Evolutionary conservation across 2,888 invertebrate genomes (phyloP).

Genomic region (Coelopa pilipes): DNA sequence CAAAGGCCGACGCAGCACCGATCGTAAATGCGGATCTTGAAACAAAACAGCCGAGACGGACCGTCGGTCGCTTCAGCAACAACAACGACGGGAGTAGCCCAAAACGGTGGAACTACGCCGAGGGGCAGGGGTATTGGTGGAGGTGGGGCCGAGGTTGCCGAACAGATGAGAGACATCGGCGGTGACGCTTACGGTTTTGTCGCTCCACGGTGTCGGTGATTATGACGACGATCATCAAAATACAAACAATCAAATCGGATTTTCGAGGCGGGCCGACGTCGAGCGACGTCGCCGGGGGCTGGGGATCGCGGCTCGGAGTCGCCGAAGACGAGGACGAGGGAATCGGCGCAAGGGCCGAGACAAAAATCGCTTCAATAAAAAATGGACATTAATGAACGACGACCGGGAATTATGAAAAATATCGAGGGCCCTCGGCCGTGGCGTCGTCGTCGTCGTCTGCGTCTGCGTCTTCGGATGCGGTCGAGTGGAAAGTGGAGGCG

Average conservation of each 20-base stretch:
- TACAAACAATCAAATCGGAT: conserved; percentile 40
- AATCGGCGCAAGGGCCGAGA: conserved; percentile 8
- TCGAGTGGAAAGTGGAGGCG: conserved; percentile 39
- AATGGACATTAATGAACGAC: conserved; percentile 62
- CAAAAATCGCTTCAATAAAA: conserved; percentile 53
- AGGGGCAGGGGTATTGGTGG: not conserved
- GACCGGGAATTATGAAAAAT: conserved; percentile 62
- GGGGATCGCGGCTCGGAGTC: not conserved
- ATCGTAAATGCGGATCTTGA: conserved; percentile 29
- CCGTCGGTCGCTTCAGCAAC: not conserved
- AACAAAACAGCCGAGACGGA: conserved; percentile 19
- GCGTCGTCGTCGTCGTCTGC: not conserved
- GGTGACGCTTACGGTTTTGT: conserved; percentile 52
- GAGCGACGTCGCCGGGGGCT: no score
- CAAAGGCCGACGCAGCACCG: conserved; percentile 23
- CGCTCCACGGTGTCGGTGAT: conserved; percentile 36
- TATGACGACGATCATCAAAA: conserved; percentile 35
- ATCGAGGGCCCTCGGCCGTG: conserved; percentile 39
- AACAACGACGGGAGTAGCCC: not conserved
- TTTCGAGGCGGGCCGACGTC: no score
- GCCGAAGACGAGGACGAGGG: not conserved
- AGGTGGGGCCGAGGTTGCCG: not conserved
- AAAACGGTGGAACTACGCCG: not conserved
- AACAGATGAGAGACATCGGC: conserved; percentile 35
- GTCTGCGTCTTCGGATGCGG: conserved; percentile 25